Base-by-base conservation (phyloP, 1,140 invertebrate genomes). In the Anastrepha obliqua region DNA sequence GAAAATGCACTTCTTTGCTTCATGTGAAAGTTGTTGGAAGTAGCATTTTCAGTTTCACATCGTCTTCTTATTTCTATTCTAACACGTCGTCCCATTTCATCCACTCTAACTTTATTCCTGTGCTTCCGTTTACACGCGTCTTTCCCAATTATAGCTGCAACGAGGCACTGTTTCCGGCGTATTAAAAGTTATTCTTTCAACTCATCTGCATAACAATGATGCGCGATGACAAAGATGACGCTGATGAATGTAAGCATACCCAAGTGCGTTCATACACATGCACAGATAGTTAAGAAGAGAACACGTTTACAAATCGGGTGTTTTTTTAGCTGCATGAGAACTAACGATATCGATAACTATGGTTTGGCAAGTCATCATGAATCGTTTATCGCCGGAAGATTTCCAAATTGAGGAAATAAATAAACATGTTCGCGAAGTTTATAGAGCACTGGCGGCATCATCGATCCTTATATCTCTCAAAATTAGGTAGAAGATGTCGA, bases 161-260 rank as follows among this genome's bases (percentile, higher is more conserved):
- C 29, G 47, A 51, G 47, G 74, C 15, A 9, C 39, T 51, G 47
- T 47, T 55, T 81, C 47, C 74, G 67, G 67, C 47, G 44, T 81
- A 47, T 6, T 17, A 81, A 81, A 81, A 81, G 74, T 81, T 81
- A 81, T 81, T 81, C 74, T 55, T 44, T 65, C 58, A 86, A 86
- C 85, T 86, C 85, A 86, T 86, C 85, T 86, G 85, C 85, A 86
- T 86, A 65, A 86, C 85, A 86, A 86, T 86, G 85, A 65, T 65
- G 85, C n/a, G 74, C 47, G 39, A 62, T 65, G 85, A n/a, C 85
- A 86, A 62, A 7, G 85, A 58, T 62, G 85, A 86, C 44, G 55
- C 11, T 65, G 85, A 86, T 59, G 58, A 65, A 29, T 55, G 74
- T 55, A 81, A 81, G 55, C 74, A 55, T 29, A 9, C 13, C 47